Percentiles rank a stretch among this genome's conserved stretches.
These are phyloP conservation scores for Trachelus iudaicus DNA, from an alignment of 2,888 invertebrate species.

Conservation along the genomic window DNA sequence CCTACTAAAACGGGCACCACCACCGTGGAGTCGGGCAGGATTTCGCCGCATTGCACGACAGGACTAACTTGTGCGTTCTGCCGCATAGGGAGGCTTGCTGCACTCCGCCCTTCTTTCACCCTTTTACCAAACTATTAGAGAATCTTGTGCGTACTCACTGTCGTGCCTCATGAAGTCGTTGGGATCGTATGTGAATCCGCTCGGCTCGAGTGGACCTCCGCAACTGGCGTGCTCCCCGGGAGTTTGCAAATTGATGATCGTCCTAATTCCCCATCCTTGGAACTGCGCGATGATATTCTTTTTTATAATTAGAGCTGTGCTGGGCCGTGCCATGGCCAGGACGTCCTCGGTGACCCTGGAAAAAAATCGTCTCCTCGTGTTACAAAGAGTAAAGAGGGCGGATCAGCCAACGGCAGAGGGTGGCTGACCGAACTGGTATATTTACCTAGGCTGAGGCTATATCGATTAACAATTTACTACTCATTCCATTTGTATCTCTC, in stretches of 20 bases:
- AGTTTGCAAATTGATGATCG: constrained; percentile 87
- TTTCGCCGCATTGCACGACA: constrained; percentile 57
- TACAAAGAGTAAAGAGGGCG: neutral
- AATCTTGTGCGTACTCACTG: constrained; percentile 70
- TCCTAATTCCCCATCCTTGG: constrained; percentile 81
- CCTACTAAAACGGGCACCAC: constrained; percentile 17
- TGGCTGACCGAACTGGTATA: neutral
- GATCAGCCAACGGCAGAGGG: neutral
- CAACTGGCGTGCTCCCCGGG: constrained; percentile 90
- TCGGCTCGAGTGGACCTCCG: constrained; percentile 78
- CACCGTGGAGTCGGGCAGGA: constrained; percentile 24
- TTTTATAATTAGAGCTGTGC: constrained; percentile 77
- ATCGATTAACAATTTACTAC: constrained; percentile 1
- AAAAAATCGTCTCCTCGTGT: neutral
- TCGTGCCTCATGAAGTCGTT: constrained; percentile 85
- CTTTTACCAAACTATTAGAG: neutral
- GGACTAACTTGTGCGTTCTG: constrained; percentile 50
- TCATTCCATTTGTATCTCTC: neutral
- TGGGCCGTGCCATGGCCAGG: constrained; percentile 89
- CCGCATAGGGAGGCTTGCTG: constrained; percentile 12
- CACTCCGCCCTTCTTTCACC: neutral
- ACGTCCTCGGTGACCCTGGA: constrained; percentile 88
- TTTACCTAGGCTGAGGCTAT: neutral
- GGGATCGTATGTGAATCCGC: constrained; percentile 89
- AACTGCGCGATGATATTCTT: constrained; percentile 84